Evolutionary conservation across 1,140 invertebrate species (phyloP).

Genomic region (Thereuonema tuberculata): DNA sequence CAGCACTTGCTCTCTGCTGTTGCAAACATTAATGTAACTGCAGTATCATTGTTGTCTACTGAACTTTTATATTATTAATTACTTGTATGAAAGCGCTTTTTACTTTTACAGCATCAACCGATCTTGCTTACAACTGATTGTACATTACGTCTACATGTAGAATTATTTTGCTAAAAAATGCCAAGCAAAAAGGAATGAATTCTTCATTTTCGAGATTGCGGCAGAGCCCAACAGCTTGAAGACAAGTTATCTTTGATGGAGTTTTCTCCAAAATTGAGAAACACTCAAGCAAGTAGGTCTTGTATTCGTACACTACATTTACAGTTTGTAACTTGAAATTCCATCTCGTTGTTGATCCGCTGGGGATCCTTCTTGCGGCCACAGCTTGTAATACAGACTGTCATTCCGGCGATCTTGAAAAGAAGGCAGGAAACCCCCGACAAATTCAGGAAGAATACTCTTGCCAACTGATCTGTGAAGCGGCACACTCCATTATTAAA

Average conservation of each 20-base stretch:
- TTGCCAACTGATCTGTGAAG: slow-evolving; percentile 1
- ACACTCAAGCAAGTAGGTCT: not conserved
- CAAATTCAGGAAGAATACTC: too few relatives aligned
- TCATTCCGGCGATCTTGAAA: not conserved
- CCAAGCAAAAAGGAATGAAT: not conserved
- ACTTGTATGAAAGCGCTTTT: too few relatives aligned
- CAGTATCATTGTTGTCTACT: too few relatives aligned
- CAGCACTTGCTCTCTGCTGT: too few relatives aligned
- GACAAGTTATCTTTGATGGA: not conserved
- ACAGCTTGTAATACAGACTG: not conserved
- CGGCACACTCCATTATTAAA: not conserved
- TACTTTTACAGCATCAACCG: not conserved
- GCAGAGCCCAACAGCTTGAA: not conserved
- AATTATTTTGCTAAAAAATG: not conserved
- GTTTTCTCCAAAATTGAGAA: not conserved
- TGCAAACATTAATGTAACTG: too few relatives aligned
- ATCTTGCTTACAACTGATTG: not conserved
- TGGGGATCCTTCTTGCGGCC: not conserved
- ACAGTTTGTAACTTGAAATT: not conserved
- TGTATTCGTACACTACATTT: not conserved
- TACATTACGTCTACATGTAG: not conserved
- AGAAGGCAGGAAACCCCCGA: not conserved
- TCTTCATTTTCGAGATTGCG: not conserved
- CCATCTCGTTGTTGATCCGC: not conserved
- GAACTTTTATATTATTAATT: too few relatives aligned